phyloP scores from a whole-genome alignment of 2,888 invertebrate species.

The Liposcelis brunnea region DNA sequence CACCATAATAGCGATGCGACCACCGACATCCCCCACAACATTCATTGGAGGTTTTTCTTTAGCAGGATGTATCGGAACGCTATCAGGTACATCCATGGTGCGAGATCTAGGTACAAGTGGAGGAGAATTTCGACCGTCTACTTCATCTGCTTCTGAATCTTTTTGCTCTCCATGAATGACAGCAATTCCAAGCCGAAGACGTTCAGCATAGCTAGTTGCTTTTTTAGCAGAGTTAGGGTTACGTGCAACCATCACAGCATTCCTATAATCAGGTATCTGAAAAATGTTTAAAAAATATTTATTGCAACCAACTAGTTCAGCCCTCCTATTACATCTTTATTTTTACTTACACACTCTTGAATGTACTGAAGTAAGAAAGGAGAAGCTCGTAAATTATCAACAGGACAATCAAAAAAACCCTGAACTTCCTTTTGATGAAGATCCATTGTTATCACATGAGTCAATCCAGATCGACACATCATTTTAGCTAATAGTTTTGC shows the following conservation, averaged over 20 bases:
- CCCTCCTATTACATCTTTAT: background rate
- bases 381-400: constrained; percentile 93
- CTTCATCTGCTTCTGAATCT: constrained; percentile 78
- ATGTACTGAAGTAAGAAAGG: constrained; percentile 96
- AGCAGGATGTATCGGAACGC: constrained; percentile 75
- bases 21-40: constrained; percentile 96
- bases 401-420: constrained; percentile 98
- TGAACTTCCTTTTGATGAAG: constrained; percentile 98
- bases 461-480: constrained; percentile 91
- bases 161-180: constrained; percentile 99
- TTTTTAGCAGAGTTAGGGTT: constrained; percentile 98
- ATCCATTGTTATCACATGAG: constrained; percentile 97
- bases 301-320: too few species aligned
- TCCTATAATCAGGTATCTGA: constrained; percentile 96
- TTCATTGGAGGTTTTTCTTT: constrained; percentile 99
- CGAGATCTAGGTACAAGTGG: constrained; percentile 60
- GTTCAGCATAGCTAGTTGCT: constrained; percentile 97
- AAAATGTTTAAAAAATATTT: constrained; percentile 12
- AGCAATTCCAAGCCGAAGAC: constrained; percentile 86
- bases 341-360: constrained; percentile 84
- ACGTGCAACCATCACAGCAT: constrained; percentile 94
- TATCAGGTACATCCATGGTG: constrained; percentile 69
- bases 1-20: constrained; percentile 97
- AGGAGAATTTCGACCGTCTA: constrained; percentile 90
- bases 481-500: constrained; percentile 90